These are phyloP conservation scores for Metopolophium dirhodum DNA, from an alignment of 1,140 invertebrate species.

Conservation along the genomic window DNA sequence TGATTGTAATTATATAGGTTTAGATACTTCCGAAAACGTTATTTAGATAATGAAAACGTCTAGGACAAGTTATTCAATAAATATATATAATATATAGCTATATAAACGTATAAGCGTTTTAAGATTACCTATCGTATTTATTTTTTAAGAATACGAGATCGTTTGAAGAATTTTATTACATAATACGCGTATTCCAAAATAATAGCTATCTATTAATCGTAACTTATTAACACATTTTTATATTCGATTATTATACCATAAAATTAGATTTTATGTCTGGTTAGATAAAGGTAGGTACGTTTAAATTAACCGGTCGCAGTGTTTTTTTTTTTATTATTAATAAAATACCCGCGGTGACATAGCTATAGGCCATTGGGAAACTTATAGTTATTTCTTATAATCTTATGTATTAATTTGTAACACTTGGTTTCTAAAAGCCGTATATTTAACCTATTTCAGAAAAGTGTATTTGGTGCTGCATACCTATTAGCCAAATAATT, in stretches of 20 bases:
- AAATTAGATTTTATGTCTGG: neutral
- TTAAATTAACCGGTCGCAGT: neutral
- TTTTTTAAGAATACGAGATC: neutral
- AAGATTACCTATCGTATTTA: neutral
- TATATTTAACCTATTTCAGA: neutral
- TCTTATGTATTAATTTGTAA: neutral
- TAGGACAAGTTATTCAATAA: neutral
- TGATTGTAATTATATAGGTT: neutral
- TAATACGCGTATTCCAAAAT: neutral
- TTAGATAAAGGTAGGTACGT: neutral
- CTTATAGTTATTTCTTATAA: neutral
- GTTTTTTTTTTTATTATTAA: neutral
- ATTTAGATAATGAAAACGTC: neutral
- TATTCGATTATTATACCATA: neutral
- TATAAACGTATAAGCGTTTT: neutral
- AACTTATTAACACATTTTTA: neutral
- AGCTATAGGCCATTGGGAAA: too few species aligned
- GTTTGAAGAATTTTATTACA: neutral
- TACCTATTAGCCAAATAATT: neutral
- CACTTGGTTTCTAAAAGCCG: neutral
- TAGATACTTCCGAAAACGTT: neutral
- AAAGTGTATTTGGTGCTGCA: neutral
- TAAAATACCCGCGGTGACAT: neutral
- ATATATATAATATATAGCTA: neutral
- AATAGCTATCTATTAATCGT: neutral